phyloP scores from a whole-genome alignment of 2,888 invertebrate genomes.

The Xestia ashworthii region DNA sequence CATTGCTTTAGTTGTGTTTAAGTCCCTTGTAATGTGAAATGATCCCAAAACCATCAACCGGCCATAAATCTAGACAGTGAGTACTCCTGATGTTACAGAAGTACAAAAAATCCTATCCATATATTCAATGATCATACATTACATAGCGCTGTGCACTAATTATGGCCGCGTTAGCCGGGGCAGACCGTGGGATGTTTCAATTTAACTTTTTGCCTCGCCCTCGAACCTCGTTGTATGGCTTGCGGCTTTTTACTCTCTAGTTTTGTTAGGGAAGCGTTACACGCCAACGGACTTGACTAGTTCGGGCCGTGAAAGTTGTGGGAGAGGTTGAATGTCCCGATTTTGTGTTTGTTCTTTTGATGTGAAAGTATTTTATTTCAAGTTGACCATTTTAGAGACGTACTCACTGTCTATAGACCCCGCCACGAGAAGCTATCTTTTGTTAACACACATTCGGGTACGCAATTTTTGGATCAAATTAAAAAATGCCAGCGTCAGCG shows the following conservation, averaged over 20 bases:
- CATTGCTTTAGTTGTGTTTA: neutral
- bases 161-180: slow-evolving; percentile 56
- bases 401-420: neutral
- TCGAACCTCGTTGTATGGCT: slow-evolving; percentile 58
- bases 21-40: neutral
- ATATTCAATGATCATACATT: slow-evolving; percentile 36
- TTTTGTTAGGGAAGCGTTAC: slow-evolving; percentile 48
- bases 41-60: neutral
- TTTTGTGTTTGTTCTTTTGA: slow-evolving; percentile 3
- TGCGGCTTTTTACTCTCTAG: slow-evolving; percentile 71
- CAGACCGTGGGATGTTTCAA: slow-evolving; percentile 78
- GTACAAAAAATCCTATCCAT: neutral
- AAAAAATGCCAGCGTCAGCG: no score
- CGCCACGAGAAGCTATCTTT: no score
- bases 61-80: neutral
- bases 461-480: no score
- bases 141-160: slow-evolving; percentile 48
- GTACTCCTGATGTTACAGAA: neutral
- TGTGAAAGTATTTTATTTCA: neutral
- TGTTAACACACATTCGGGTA: no score
- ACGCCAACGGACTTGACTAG: slow-evolving; percentile 23
- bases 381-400: neutral
- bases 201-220: slow-evolving; percentile 79
- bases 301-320: slow-evolving; percentile 10
- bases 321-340: neutral